Percentiles rank a stretch among this genome's conserved stretches.
phyloP scores from a whole-genome alignment of 2,888 invertebrate genomes.

The Hecatera dysodea region DNA sequence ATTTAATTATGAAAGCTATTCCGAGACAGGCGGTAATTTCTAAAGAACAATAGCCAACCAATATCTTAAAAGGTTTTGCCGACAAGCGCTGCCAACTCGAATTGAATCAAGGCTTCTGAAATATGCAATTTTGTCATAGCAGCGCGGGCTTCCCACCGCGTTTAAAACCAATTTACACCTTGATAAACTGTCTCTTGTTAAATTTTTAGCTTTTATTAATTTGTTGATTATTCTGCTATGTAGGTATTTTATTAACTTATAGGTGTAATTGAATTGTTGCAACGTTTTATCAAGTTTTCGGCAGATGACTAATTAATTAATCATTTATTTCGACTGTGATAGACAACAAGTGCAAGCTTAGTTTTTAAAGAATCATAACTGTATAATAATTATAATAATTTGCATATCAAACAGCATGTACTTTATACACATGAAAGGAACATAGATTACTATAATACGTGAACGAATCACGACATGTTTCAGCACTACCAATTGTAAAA shows the following conservation, averaged over 20 bases:
- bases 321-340: no score
- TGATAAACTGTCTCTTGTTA: slow-evolving; percentile 24
- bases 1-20: slow-evolving; percentile 62
- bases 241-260: slow-evolving; percentile 1
- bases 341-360: background rate
- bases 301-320: background rate
- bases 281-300: background rate
- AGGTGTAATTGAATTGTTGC: background rate
- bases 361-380: no score
- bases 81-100: slow-evolving; percentile 47
- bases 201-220: background rate
- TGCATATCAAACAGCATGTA: background rate
- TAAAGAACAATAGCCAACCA: slow-evolving; percentile 63
- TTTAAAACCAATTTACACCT: slow-evolving; percentile 25
- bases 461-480: background rate
- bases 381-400: no score
- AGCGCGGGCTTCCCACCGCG: slow-evolving; percentile 8
- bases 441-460: background rate
- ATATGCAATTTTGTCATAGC: slow-evolving; percentile 46
- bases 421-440: background rate
- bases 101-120: slow-evolving; percentile 60
- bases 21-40: slow-evolving; percentile 53
- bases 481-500: background rate
- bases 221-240: background rate
- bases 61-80: slow-evolving; percentile 68